Percentiles rank a stretch among this genome's conserved stretches.
These are phyloP conservation scores for Palaemon carinicauda DNA, from an alignment of 1,140 invertebrate genomes.

Conservation along the genomic window DNA sequence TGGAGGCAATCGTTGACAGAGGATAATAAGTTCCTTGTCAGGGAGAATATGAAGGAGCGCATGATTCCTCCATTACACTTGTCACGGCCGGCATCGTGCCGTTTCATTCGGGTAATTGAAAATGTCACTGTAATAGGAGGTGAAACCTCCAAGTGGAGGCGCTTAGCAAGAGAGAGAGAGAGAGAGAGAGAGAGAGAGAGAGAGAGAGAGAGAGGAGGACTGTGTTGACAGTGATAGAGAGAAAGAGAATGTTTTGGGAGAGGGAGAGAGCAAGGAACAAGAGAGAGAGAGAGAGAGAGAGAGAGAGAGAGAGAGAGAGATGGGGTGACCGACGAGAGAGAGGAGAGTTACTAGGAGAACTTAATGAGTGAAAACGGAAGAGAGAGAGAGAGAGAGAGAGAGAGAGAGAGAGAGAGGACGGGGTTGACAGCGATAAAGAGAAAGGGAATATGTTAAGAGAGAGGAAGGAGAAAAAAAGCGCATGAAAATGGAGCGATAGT, in stretches of 20 bases:
- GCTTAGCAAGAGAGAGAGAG: not conserved
- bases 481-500: not conserved
- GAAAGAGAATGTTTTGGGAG: not conserved
- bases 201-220: no score
- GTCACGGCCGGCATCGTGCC: constrained; percentile 24
- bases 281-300: not conserved
- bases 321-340: no score
- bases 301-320: not conserved
- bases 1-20: no score
- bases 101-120: constrained; percentile 39
- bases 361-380: no score
- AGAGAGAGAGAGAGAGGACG: not conserved
- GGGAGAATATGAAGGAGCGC: not conserved
- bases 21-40: constrained; percentile 21
- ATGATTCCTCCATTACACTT: constrained; percentile 40
- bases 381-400: not conserved
- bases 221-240: no score
- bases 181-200: not conserved
- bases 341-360: no score
- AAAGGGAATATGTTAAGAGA: no score
- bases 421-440: no score
- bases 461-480: not conserved
- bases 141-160: no score
- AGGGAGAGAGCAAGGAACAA: not conserved
- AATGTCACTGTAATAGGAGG: constrained; percentile 15